Percentiles rank a stretch among this genome's conserved stretches.
Evolutionary conservation across 2,888 invertebrate genomes (phyloP).

Genomic region (Phengaris alcon): DNA sequence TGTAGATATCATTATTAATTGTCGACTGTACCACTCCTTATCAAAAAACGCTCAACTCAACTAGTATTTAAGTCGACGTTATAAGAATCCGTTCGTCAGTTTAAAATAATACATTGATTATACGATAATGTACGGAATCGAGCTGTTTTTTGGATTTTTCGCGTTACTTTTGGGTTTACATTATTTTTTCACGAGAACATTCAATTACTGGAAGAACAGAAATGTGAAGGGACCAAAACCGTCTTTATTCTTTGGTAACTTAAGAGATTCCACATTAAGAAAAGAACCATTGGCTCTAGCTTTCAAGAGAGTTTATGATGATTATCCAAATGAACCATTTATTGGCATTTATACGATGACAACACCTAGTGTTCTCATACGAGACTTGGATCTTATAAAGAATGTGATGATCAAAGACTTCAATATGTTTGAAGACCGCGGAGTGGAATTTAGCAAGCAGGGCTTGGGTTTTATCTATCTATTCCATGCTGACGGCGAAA

Average conservation of each 20-base stretch:
- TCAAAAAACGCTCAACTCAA: not conserved
- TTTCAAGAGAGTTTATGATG: constrained; percentile 47
- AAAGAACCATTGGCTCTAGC: constrained; percentile 38
- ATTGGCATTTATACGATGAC: constrained; percentile 55
- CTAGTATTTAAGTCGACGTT: not conserved
- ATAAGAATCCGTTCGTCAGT: not conserved
- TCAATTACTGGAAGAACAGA: constrained; percentile 53
- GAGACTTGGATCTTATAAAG: constrained; percentile 48
- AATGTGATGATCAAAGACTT: constrained; percentile 30
- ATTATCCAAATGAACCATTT: constrained; percentile 53
- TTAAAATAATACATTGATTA: not conserved
- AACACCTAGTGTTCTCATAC: constrained; percentile 49
- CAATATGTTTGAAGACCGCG: constrained; percentile 51
- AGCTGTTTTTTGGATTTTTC: not conserved
- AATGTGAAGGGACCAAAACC: constrained; percentile 50
- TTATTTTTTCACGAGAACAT: constrained; percentile 49
- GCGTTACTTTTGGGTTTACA: constrained; percentile 36
- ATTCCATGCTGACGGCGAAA: constrained; percentile 53
- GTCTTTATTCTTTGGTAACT: constrained; percentile 49
- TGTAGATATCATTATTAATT: not conserved
- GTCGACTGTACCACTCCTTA: not conserved
- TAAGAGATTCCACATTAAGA: constrained; percentile 44
- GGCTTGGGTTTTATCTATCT: constrained; percentile 56
- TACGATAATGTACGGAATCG: not conserved
- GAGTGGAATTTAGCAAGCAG: constrained; percentile 50